Evolutionary conservation across 2,113 vertebrate genomes (phyloP), one percentile per base, ranked within the genome.

Genomic region (Candoia aspera): DNA sequence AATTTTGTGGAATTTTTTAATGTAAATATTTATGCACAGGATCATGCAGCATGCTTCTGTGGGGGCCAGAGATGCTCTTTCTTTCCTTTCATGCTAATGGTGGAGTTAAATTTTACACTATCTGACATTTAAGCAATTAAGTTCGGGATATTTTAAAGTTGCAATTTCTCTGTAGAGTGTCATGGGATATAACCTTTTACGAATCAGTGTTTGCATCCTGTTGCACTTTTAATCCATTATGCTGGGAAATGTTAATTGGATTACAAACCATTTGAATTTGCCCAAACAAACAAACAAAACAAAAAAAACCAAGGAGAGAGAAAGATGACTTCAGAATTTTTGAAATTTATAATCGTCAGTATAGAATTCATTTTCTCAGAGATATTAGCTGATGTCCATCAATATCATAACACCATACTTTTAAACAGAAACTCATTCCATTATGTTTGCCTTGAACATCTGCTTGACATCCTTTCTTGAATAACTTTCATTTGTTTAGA

Each of bases 231-330:
- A 68, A 68, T 64, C 62, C 29, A 91, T 55, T 62, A 68, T 37
- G 62, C 84, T 91, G 49, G 46, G 42, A 91, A 91, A 91, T 86
- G 90, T 91, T 91, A 91, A 91, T 91, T 91, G 84, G 59, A 68
- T 91, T 86, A 86, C 23, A 37, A 86, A n/a, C 54, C 49, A 57
- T 91, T 85, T 90, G 55, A 90, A 84, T 42, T 46, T 60, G 8
- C 79, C 26, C 64, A 62, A n/a, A n/a, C n/a, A n/a, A n/a, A n/a
- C n/a, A n/a, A n/a, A n/a, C n/a, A n/a, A n/a, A n/a, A n/a, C n/a
- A n/a, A n/a, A n/a, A n/a, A n/a, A n/a, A 49, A 24, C 1, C 19
- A 37, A 2, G 24, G 33, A 0, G 4, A 24, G 24, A 42, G 53
- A 46, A 21, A 73, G 49, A 54, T 73, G 62, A 4, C 3, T 54